Evolutionary conservation across 2,113 vertebrate genomes (phyloP), one percentile per base, ranked within the genome.

Genomic region (Larimichthys crocea): DNA sequence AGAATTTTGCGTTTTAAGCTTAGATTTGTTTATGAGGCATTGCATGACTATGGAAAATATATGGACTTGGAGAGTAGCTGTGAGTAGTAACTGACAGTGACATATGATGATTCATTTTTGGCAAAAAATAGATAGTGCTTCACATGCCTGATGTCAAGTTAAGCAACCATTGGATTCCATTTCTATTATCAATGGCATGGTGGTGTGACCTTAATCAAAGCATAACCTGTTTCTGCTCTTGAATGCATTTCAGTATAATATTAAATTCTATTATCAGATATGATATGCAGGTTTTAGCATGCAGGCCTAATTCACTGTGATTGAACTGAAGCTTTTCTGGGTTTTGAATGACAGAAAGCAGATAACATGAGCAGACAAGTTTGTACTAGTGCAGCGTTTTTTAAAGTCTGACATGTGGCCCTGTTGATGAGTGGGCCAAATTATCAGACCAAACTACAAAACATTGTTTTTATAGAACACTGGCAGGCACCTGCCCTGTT

Each of bases 281-380:
- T 42, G 44, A 68, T 48, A 48, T 55, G 46, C 53, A 46, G 48
- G 74, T 67, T 78, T 67, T 15, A 67, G 53, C 68, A 52, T 35
- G 61, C 59, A 56, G 10, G 3, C 49, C 48, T 53, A n/a, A 60
- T n/a, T 81, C 63, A 61, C 15, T 48, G 3, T 42, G n/a, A 64
- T 69, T 24, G 65, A 46, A 82, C 42, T 40, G 44, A 63, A 70
- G 72, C 6, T 19, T 56, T 70, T 62, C 16, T 19, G 19, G 22
- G 48, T 62, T 69, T 68, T 75, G 26, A 62, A 12, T 42, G 48
- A 55, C 71, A 55, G 74, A 57, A 10, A 77, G 61, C 15, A 69
- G 10, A 35, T 68, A 48, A 72, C 67, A 49, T n/a, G 16, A 42
- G 9, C 29, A 42, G 44, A 66, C 52, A 42, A 24, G 29, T 48